Percentiles rank a stretch among this genome's conserved stretches.
phyloP scores from a whole-genome alignment of 2,888 invertebrate species.

The Melitaea athalia region DNA sequence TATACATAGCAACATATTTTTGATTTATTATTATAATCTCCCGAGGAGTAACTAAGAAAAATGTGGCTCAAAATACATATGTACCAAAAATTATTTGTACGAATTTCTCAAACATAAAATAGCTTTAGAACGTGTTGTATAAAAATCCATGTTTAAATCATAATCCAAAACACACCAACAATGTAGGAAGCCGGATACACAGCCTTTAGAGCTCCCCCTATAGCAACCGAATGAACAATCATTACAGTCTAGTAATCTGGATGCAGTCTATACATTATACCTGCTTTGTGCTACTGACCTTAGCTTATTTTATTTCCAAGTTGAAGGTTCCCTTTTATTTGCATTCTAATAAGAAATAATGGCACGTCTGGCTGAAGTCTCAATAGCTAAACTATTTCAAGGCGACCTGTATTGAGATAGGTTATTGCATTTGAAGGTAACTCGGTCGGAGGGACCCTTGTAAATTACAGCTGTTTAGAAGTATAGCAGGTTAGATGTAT shows the following conservation, averaged over 20 bases:
- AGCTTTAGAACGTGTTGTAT: too few species aligned
- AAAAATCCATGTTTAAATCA: slow-evolving; percentile 11
- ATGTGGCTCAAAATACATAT: not conserved
- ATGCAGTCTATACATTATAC: slow-evolving; percentile 58
- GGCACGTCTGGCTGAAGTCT: slow-evolving; percentile 62
- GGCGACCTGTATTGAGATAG: slow-evolving; percentile 75
- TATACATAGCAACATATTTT: too few species aligned
- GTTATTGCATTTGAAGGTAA: slow-evolving; percentile 67
- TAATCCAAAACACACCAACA: slow-evolving; percentile 30
- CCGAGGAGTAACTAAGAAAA: too few species aligned
- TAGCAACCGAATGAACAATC: slow-evolving; percentile 48
- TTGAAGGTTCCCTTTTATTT: slow-evolving; percentile 74
- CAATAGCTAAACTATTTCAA: slow-evolving; percentile 68
- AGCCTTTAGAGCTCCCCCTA: slow-evolving; percentile 53
- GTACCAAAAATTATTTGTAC: too few species aligned
- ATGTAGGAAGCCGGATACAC: slow-evolving; percentile 45
- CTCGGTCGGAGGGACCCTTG: slow-evolving; percentile 55
- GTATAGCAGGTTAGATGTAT: slow-evolving; percentile 44
- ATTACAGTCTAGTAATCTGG: slow-evolving; percentile 69
- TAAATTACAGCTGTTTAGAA: slow-evolving; percentile 65
- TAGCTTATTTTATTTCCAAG: slow-evolving; percentile 74
- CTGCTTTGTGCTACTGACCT: slow-evolving; percentile 68
- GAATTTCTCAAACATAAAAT: too few species aligned
- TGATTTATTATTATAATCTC: too few species aligned
- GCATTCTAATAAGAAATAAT: slow-evolving; percentile 57